A percentile compares a stretch with the other conserved stretches of the same genome.
Conservation (phyloP, 2,888 invertebrate genomes). For the Anarsia innoxiella region DNA sequence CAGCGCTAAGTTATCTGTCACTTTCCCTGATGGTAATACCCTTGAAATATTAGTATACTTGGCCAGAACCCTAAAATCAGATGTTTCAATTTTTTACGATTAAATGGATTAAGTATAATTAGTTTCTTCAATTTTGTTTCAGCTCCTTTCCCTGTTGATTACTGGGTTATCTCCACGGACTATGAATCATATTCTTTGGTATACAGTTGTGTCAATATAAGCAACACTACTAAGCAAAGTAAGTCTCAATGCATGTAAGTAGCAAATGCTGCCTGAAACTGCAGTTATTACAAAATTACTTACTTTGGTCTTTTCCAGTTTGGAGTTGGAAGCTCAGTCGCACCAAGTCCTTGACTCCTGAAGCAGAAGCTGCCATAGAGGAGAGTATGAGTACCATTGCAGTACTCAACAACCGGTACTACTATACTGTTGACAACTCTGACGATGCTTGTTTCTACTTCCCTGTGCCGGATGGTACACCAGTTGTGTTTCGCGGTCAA, state of each 20-base stretch:
- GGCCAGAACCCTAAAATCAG: too few species aligned
- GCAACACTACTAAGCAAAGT: slow-evolving; percentile 50
- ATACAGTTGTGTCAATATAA: slow-evolving; percentile 73
- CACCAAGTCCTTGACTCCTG: slow-evolving; percentile 21
- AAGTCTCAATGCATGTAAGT: too few species aligned
- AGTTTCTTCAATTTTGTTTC: background rate
- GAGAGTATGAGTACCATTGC: slow-evolving; percentile 23
- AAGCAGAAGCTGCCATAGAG: slow-evolving; percentile 27
- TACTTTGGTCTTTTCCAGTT: slow-evolving; percentile 25
- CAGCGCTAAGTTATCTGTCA: slow-evolving; percentile 75
- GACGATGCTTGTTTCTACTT: slow-evolving; percentile 38
- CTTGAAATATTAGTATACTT: too few species aligned
- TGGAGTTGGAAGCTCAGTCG: slow-evolving; percentile 49
- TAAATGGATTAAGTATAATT: background rate
- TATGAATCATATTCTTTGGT: slow-evolving; percentile 76
- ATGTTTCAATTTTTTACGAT: too few species aligned
- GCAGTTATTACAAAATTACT: background rate
- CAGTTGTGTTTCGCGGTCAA: slow-evolving; percentile 39
- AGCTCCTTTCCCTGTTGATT: slow-evolving; percentile 19
- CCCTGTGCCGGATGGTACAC: slow-evolving; percentile 27
- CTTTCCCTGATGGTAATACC: slow-evolving; percentile 67
- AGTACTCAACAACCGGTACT: slow-evolving; percentile 35
- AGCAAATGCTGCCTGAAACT: background rate
- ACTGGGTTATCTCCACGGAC: slow-evolving; percentile 63
- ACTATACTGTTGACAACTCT: slow-evolving; percentile 25